These are phyloP conservation scores for Leucoptera coffeella DNA, from an alignment of 2,888 invertebrate species.

Conservation along the genomic window DNA sequence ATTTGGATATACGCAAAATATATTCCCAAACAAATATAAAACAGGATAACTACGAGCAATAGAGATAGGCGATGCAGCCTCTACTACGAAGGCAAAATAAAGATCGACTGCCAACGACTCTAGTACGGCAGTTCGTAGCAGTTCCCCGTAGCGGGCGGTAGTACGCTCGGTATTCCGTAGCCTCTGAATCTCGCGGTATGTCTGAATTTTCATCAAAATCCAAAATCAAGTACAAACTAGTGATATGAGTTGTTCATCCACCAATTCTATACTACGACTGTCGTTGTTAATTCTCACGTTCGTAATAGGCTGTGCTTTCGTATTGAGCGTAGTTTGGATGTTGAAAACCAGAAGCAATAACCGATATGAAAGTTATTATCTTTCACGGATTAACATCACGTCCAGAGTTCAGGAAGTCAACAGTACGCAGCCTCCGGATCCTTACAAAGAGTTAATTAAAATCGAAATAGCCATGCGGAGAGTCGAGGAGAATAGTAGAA, in stretches of 20 bases:
- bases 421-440: slow-evolving; percentile 29
- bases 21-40: too few relatives aligned
- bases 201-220: too few relatives aligned
- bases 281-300: slow-evolving; percentile 41
- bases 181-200: too few relatives aligned
- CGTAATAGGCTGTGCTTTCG: slow-evolving; percentile 36
- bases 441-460: slow-evolving; percentile 48
- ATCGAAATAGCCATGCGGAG: slow-evolving; percentile 48
- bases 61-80: too few relatives aligned
- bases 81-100: too few relatives aligned
- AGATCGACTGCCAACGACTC: slow-evolving; percentile 5
- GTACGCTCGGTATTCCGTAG: slow-evolving; percentile 6
- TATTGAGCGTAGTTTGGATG: slow-evolving; percentile 44
- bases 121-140: slow-evolving; percentile 34
- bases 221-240: slow-evolving; percentile 41
- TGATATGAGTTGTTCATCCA: slow-evolving; percentile 49
- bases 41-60: too few relatives aligned
- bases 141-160: slow-evolving; percentile 21
- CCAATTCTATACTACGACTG: slow-evolving; percentile 34
- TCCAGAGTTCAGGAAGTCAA: slow-evolving; percentile 19
- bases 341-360: slow-evolving; percentile 26
- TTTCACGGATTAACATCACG: slow-evolving; percentile 52
- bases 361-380: slow-evolving; percentile 50
- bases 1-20: too few relatives aligned
- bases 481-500: slow-evolving; percentile 43